Percentiles rank a stretch among this genome's conserved stretches.
phyloP scores from a whole-genome alignment of 2,113 vertebrate species.

The Chaetodon auriga region DNA sequence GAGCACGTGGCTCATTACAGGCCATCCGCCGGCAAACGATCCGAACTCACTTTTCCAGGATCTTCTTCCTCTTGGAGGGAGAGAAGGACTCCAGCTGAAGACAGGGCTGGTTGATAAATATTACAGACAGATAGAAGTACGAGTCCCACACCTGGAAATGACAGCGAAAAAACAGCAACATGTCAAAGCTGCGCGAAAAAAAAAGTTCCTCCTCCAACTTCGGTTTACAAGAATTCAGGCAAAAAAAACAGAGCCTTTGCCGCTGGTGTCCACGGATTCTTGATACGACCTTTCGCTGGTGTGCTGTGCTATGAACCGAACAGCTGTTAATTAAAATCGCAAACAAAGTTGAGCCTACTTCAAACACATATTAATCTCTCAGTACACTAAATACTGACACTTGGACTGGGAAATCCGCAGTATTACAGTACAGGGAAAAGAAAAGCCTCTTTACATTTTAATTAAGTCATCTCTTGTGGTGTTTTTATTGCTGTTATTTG shows the following conservation, averaged over 20 bases:
- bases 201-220: not conserved
- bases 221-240: not conserved
- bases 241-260: not conserved
- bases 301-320: not conserved
- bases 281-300: not conserved
- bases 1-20: not conserved
- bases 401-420: not conserved
- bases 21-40: not conserved
- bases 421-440: not conserved
- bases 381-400: not conserved
- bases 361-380: not conserved
- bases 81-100: slow-evolving; percentile 97
- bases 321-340: not conserved
- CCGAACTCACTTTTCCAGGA: slow-evolving; percentile 94
- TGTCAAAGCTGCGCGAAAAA: not conserved
- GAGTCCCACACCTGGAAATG: slow-evolving; percentile 95
- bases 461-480: not conserved
- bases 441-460: not conserved
- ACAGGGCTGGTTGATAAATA: slow-evolving; percentile 99
- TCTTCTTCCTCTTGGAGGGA: slow-evolving; percentile 97
- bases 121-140: slow-evolving; percentile 98
- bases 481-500: not conserved
- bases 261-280: not conserved
- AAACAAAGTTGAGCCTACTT: not conserved
- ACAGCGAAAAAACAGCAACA: not conserved